These are phyloP conservation scores for Apis laboriosa DNA, from an alignment of 1,140 invertebrate species.

Conservation along the genomic window DNA sequence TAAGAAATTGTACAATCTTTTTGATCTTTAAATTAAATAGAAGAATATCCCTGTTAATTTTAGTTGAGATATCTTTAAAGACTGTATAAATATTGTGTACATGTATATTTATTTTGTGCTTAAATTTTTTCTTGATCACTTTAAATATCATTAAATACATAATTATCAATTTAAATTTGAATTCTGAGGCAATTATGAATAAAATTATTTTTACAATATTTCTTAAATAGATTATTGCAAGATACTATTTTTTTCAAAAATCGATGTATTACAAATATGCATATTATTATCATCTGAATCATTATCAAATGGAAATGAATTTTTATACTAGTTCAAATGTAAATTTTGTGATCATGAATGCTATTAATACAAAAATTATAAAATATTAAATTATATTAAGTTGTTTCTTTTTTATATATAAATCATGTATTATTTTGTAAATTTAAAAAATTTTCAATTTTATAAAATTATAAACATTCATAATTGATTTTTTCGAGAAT, in stretches of 20 bases:
- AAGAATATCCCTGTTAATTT: not conserved
- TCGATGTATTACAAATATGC: conserved; percentile 3
- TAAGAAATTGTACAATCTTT: conserved; percentile 28
- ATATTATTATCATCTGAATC: conserved; percentile 5
- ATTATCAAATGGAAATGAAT: conserved; percentile 11
- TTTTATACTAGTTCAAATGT: not conserved
- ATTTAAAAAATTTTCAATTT: not conserved
- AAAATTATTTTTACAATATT: not conserved
- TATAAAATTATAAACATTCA: not conserved
- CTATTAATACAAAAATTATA: no score
- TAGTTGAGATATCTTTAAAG: conserved; percentile 26
- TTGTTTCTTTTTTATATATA: conserved; percentile 45
- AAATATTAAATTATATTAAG: not conserved
- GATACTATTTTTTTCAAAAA: conserved; percentile 8
- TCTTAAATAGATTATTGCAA: not conserved
- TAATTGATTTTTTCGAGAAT: not conserved
- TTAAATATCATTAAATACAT: not conserved
- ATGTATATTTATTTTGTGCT: conserved; percentile 46
- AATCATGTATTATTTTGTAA: conserved; percentile 63
- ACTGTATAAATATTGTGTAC: conserved; percentile 49
- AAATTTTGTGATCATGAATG: conserved; percentile 29
- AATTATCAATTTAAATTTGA: not conserved
- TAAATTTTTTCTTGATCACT: not conserved
- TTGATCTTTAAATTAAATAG: conserved; percentile 24
- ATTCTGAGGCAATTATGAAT: not conserved